These are phyloP conservation scores for Cepphus grylle DNA, from an alignment of 2,113 vertebrate genomes.

Conservation along the genomic window DNA sequence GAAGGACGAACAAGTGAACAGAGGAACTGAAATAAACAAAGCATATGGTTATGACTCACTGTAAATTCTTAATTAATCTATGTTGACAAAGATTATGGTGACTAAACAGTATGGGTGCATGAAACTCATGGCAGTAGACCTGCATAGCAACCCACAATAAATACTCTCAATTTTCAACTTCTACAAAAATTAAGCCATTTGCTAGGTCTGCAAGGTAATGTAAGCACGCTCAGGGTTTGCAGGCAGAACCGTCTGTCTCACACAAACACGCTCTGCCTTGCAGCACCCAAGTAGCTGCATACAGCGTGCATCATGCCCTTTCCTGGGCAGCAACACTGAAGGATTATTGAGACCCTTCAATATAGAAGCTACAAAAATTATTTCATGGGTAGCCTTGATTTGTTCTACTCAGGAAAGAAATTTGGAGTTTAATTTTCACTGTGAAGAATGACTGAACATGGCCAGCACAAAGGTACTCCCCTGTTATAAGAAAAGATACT, in stretches of 20 bases:
- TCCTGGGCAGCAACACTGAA: not conserved
- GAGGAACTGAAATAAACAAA: slow-evolving; percentile 23
- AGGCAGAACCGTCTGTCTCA: not conserved
- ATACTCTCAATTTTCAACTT: not conserved
- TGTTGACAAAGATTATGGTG: slow-evolving; percentile 1
- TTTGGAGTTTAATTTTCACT: not conserved
- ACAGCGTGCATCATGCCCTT: not conserved
- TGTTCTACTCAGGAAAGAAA: not conserved
- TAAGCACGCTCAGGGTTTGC: not conserved
- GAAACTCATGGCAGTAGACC: not conserved
- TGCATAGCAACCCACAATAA: not conserved
- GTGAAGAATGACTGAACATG: not conserved
- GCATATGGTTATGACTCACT: not conserved
- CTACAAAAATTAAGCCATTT: not conserved
- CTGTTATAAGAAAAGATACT: not conserved
- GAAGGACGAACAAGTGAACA: slow-evolving; percentile 19
- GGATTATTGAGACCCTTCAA: not conserved
- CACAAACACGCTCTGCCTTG: not conserved
- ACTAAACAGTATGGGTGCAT: not conserved
- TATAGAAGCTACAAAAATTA: not conserved
- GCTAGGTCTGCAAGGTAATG: not conserved
- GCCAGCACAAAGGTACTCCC: not conserved
- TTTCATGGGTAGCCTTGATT: not conserved
- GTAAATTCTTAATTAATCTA: not conserved
- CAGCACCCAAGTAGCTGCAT: not conserved